Evolutionary conservation across 2,888 invertebrate genomes (phyloP).

Genomic region (Mesorhabditis sp.): DNA sequence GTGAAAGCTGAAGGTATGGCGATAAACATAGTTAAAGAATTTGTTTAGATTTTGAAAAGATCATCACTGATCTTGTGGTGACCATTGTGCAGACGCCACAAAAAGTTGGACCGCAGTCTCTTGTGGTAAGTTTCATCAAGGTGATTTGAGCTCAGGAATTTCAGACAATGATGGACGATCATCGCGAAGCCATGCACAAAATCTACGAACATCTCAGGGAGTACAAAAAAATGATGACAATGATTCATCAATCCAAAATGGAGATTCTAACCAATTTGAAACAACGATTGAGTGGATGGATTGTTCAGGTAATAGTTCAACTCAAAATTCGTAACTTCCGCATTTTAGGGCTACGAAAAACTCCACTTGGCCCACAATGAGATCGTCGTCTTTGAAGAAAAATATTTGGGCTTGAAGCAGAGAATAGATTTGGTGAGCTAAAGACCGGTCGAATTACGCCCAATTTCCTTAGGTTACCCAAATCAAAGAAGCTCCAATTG

Average conservation of each 20-base stretch:
- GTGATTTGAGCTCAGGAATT: slow-evolving; percentile 5
- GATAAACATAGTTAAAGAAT: background rate
- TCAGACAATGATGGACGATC: slow-evolving; percentile 22
- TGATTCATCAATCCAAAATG: slow-evolving; percentile 43
- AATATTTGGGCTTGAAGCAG: slow-evolving; percentile 31
- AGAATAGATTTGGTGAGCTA: slow-evolving; percentile 24
- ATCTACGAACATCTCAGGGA: slow-evolving; percentile 26
- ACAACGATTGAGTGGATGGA: slow-evolving; percentile 40
- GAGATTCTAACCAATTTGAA: slow-evolving; percentile 44
- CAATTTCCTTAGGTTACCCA: slow-evolving; percentile 25
- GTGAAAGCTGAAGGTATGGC: slow-evolving; percentile 16
- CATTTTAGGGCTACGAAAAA: slow-evolving; percentile 36
- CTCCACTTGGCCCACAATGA: slow-evolving; percentile 34
- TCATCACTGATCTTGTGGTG: slow-evolving; percentile 14
- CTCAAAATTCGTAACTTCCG: background rate
- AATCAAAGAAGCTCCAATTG: slow-evolving; percentile 42
- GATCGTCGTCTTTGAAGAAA: slow-evolving; percentile 47
- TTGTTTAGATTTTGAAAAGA: slow-evolving; percentile 22
- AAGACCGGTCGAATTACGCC: background rate
- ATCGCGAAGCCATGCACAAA: slow-evolving; percentile 17
- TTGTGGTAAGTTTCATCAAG: slow-evolving; percentile 10
- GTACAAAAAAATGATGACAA: slow-evolving; percentile 22
- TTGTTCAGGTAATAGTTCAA: slow-evolving; percentile 17
- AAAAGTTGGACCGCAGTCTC: slow-evolving; percentile 14
- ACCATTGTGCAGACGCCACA: slow-evolving; percentile 23